phyloP scores from a whole-genome alignment of 1,140 invertebrate genomes.

The Aphelenchoides besseyi region DNA sequence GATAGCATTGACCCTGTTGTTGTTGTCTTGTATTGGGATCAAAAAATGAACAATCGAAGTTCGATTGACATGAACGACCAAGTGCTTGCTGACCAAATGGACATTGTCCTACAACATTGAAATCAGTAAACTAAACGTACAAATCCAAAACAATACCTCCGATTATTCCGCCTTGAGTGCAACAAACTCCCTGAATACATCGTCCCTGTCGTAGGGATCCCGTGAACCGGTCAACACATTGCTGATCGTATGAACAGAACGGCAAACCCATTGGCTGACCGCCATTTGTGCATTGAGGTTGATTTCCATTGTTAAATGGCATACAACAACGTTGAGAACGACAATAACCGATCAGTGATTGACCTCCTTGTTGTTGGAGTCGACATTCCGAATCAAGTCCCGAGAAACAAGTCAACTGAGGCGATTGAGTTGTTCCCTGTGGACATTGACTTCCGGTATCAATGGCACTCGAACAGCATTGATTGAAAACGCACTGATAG shows the following conservation, averaged over 20 bases:
- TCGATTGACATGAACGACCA: neutral
- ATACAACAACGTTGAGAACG: too few species aligned
- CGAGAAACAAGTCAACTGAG: too few species aligned
- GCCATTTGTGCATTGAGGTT: too few species aligned
- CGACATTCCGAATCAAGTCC: too few species aligned
- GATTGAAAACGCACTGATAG: neutral
- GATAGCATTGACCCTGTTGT: neutral
- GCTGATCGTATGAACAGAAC: neutral
- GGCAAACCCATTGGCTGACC: neutral
- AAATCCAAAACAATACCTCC: too few species aligned
- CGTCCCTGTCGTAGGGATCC: neutral
- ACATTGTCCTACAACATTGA: neutral
- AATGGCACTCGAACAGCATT: neutral
- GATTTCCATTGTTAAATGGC: too few species aligned
- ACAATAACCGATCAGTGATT: too few species aligned
- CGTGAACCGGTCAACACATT: neutral
- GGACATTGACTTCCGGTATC: neutral
- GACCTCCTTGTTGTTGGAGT: too few species aligned
- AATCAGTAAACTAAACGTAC: neutral
- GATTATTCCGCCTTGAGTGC: neutral
- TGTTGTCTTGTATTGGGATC: neutral
- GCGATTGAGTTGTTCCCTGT: too few species aligned
- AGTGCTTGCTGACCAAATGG: neutral
- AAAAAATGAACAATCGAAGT: neutral
- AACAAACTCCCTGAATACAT: neutral